These are phyloP conservation scores for Heteromyza rotundicornis DNA, from an alignment of 2,888 invertebrate species.

Conservation along the genomic window DNA sequence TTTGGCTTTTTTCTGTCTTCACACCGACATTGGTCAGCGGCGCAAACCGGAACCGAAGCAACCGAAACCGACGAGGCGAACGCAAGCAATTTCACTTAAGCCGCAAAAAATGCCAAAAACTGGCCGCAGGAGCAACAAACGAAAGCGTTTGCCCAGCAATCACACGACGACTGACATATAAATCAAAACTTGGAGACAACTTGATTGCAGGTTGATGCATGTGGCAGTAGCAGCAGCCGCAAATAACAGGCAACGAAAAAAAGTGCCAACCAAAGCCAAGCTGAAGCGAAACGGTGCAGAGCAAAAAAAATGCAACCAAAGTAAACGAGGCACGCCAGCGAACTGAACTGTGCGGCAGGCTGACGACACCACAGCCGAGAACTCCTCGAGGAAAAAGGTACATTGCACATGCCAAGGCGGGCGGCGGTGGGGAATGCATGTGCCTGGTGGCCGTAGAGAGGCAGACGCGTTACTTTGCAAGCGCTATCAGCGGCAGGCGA, in stretches of 20 bases:
- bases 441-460: no score
- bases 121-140: conserved; percentile 27
- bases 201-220: conserved; percentile 41
- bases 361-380: conserved; percentile 41
- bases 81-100: conserved; percentile 9
- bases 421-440: not conserved
- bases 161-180: conserved; percentile 41
- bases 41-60: conserved; percentile 1
- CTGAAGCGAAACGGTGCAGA: not conserved
- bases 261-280: conserved; percentile 2
- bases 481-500: not conserved
- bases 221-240: conserved; percentile 16
- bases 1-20: conserved; percentile 13
- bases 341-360: conserved; percentile 55
- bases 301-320: conserved; percentile 54
- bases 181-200: conserved; percentile 47
- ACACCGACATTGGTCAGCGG: conserved; percentile 4
- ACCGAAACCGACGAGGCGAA: conserved; percentile 13
- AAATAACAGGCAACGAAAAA: not conserved
- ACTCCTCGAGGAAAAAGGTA: conserved; percentile 45
- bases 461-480: conserved; percentile 7
- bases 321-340: conserved; percentile 60
- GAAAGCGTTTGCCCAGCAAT: conserved; percentile 35
- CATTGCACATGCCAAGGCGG: conserved; percentile 19
- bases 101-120: conserved; percentile 7